Evolutionary conservation across 2,113 vertebrate species (phyloP).

Genomic region (Vanacampus margaritifer): DNA sequence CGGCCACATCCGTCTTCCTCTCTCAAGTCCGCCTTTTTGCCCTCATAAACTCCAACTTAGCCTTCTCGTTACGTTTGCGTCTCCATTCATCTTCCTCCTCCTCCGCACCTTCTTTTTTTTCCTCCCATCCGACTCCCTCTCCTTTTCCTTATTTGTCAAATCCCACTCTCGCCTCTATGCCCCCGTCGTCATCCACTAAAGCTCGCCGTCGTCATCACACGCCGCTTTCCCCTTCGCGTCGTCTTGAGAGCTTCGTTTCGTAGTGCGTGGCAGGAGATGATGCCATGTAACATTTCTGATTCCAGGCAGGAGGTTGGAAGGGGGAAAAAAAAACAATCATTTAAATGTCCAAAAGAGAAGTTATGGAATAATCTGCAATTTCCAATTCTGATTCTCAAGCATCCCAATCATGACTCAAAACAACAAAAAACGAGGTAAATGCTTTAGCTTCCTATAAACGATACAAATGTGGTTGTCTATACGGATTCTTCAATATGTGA

Average conservation of each 20-base stretch:
- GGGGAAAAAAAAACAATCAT: too few species aligned
- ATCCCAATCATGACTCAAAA: not conserved
- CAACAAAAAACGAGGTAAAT: not conserved
- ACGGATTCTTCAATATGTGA: not conserved
- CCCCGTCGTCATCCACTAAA: constrained; percentile 39
- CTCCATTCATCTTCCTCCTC: constrained; percentile 34
- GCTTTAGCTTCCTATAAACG: not conserved
- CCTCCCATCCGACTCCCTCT: constrained; percentile 36
- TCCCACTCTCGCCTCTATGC: constrained; percentile 32
- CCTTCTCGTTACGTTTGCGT: constrained; percentile 26
- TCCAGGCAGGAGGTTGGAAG: not conserved
- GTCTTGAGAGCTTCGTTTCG: not conserved
- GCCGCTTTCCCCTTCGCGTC: not conserved
- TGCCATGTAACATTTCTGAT: not conserved
- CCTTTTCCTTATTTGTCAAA: constrained; percentile 35
- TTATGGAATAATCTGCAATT: not conserved
- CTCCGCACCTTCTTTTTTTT: constrained; percentile 31
- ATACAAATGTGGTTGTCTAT: not conserved
- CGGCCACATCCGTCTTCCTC: constrained; percentile 26
- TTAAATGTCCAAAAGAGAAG: not conserved
- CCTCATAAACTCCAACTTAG: constrained; percentile 44
- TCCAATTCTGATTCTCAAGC: not conserved
- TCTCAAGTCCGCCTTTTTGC: constrained; percentile 31
- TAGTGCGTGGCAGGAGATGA: not conserved
- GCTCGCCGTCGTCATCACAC: constrained; percentile 16